phyloP scores from a whole-genome alignment of 2,797 vertebrate species.

The Stomatorhinus walkeri region DNA sequence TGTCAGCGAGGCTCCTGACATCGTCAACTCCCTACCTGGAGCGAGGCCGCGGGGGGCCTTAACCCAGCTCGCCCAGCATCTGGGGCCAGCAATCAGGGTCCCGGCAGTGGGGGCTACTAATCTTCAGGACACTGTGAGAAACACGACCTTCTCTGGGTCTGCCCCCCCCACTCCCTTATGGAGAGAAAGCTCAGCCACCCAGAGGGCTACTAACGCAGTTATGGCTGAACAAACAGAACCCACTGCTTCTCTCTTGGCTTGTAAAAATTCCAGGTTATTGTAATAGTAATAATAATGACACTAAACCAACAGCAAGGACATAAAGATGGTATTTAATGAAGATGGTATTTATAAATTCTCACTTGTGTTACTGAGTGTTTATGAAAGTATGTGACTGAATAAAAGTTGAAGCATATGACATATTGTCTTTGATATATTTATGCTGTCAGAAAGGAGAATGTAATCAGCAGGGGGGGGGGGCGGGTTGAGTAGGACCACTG shows the following conservation, averaged over 20 bases:
- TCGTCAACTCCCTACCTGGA: slow-evolving; percentile 71
- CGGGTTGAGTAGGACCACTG: slow-evolving; percentile 31
- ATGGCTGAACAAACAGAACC: neutral
- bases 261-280: neutral
- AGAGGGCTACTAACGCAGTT: neutral
- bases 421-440: neutral
- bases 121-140: slow-evolving; percentile 35
- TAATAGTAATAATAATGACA: neutral
- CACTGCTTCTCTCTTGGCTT: neutral
- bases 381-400: neutral
- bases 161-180: neutral
- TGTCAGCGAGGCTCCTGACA: slow-evolving; percentile 60
- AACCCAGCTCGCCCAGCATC: slow-evolving; percentile 80
- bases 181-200: neutral
- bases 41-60: slow-evolving; percentile 71
- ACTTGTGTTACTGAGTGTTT: neutral
- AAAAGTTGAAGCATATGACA: neutral
- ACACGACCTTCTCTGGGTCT: slow-evolving; percentile 19
- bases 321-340: too few species aligned
- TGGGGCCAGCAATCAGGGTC: slow-evolving; percentile 50
- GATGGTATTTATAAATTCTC: neutral
- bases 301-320: neutral
- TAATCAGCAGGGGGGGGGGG: slow-evolving; percentile 43
- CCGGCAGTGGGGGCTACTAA: slow-evolving; percentile 43
- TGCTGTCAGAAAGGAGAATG: neutral